A percentile compares a stretch with the other conserved stretches of the same genome.
phyloP scores from a whole-genome alignment of 2,888 invertebrate species.

The Leptinotarsa haldemani region DNA sequence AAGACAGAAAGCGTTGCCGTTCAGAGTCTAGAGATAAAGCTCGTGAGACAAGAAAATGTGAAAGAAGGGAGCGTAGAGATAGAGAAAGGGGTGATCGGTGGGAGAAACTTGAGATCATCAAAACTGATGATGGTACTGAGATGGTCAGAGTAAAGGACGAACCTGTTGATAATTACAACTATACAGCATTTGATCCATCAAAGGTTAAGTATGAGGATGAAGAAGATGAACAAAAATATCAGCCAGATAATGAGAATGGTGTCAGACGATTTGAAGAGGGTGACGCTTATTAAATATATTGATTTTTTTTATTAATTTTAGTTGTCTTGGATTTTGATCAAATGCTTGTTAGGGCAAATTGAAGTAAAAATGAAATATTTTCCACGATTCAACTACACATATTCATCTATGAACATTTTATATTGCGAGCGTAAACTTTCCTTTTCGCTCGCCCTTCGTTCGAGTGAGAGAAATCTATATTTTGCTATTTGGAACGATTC shows the following conservation, averaged over 20 bases:
- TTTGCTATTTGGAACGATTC: too few relatives aligned
- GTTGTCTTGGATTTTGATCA: not conserved
- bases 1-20: constrained; percentile 70
- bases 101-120: constrained; percentile 66
- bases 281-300: constrained; percentile 61
- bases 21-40: constrained; percentile 67
- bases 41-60: constrained; percentile 74
- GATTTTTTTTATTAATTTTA: not conserved
- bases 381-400: too few relatives aligned
- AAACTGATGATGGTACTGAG: constrained; percentile 73
- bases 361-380: too few relatives aligned
- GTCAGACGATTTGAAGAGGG: constrained; percentile 64
- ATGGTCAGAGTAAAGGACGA: constrained; percentile 85
- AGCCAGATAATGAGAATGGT: constrained; percentile 70
- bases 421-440: too few relatives aligned
- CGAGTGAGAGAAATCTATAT: too few relatives aligned
- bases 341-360: not conserved
- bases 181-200: constrained; percentile 72
- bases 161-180: constrained; percentile 84
- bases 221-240: constrained; percentile 80
- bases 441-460: too few relatives aligned
- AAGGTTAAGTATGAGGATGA: constrained; percentile 80
- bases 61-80: constrained; percentile 71
- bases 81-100: constrained; percentile 67
- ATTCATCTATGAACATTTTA: too few relatives aligned